Evolutionary conservation across 2,888 invertebrate genomes (phyloP).

Genomic region (Leuctra nigra): DNA sequence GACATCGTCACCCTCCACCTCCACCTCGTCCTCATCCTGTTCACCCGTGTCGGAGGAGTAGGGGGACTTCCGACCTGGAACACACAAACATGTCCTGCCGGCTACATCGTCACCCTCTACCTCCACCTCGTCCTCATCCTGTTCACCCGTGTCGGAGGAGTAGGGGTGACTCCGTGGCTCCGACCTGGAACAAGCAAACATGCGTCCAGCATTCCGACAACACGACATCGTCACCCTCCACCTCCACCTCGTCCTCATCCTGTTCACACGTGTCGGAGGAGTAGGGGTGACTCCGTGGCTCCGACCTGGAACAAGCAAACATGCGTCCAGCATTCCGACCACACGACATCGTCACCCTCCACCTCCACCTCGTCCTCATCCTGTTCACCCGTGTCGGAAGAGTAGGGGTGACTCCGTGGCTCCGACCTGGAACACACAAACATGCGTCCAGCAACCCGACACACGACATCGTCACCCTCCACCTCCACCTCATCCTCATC

Average conservation of each 20-base stretch:
- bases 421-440: constrained; percentile 38
- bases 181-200: too few species aligned
- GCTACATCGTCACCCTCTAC: too few species aligned
- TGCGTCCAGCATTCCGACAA: too few species aligned
- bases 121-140: too few species aligned
- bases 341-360: constrained; percentile 46
- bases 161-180: too few species aligned
- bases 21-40: too few species aligned
- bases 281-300: constrained; percentile 39
- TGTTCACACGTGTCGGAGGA: constrained; percentile 37
- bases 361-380: constrained; percentile 45
- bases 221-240: constrained; percentile 52
- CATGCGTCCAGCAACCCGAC: not conserved
- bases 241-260: constrained; percentile 45
- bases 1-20: too few species aligned
- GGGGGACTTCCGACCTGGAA: too few species aligned
- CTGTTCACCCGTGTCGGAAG: constrained; percentile 37
- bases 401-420: constrained; percentile 38
- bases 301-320: constrained; percentile 37
- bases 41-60: too few species aligned
- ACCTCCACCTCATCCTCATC: too few species aligned
- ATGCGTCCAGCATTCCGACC: not conserved
- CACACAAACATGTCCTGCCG: too few species aligned
- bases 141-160: too few species aligned
- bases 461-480: not conserved